Conservation (phyloP, 2,888 invertebrate species). For the Callimorpha dominula region DNA sequence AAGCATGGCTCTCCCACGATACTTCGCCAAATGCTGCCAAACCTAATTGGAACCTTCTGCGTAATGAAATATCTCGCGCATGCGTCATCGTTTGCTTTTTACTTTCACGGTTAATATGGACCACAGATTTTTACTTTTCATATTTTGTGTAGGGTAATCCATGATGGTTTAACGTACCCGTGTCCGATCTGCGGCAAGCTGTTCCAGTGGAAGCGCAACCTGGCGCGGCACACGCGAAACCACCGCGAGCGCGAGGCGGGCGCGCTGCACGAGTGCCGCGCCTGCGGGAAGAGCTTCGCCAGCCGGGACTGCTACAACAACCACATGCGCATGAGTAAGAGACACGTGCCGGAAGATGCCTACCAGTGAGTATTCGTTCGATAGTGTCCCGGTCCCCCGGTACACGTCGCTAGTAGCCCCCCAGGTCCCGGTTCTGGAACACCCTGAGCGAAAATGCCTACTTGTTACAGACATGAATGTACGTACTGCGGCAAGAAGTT, state of each 20-base stretch:
- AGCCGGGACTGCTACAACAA: conserved; percentile 79
- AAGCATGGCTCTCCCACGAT: no score
- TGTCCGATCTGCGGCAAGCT: conserved; percentile 79
- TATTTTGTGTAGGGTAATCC: conserved; percentile 67
- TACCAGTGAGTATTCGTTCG: conserved; percentile 64
- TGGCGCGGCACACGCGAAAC: conserved; percentile 75
- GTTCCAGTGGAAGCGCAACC: conserved; percentile 81
- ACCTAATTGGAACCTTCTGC: no score
- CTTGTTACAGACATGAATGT: conserved; percentile 71
- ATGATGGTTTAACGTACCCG: conserved; percentile 76
- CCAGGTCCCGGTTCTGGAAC: no score
- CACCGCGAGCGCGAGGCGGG: conserved; percentile 74
- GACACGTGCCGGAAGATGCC: conserved; percentile 70
- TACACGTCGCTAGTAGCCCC: no score
- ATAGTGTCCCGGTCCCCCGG: not conserved
- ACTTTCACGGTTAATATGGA: no score
- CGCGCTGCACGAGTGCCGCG: conserved; percentile 68
- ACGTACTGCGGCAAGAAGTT: conserved; percentile 80
- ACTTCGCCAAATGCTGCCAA: no score
- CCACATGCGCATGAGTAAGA: conserved; percentile 78
- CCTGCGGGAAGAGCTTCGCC: conserved; percentile 75
- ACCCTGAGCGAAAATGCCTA: no score
- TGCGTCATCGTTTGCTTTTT: no score
- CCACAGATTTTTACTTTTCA: not conserved
- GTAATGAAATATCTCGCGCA: no score